phyloP scores from a whole-genome alignment of 2,797 vertebrate species.

The Amazonetta brasiliensis region DNA sequence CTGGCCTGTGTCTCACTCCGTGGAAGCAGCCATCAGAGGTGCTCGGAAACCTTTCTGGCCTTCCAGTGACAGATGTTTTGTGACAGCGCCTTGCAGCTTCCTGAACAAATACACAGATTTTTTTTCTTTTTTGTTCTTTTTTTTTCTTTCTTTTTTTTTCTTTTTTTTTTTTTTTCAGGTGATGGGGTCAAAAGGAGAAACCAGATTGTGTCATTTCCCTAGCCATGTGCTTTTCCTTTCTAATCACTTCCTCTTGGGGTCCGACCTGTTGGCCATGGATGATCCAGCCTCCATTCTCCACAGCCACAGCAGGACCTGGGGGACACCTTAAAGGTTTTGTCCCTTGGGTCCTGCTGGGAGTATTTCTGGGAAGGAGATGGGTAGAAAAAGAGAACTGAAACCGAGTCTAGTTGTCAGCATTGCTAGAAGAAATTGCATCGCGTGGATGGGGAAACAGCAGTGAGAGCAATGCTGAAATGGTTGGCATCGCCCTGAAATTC shows the following conservation, averaged over 20 bases:
- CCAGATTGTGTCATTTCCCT: background rate
- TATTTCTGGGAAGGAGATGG: background rate
- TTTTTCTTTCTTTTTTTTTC: too few relatives aligned
- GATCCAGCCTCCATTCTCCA: fast-evolving
- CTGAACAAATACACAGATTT: background rate
- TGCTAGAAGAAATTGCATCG: background rate
- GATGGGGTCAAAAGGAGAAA: background rate
- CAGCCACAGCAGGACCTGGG: background rate
- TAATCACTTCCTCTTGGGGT: background rate
- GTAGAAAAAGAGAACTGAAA: background rate
- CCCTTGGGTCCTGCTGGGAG: background rate
- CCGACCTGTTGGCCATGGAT: fast-evolving
- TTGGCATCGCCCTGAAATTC: background rate
- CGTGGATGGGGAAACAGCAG: fast-evolving
- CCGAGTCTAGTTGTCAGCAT: background rate
- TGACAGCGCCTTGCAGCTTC: background rate
- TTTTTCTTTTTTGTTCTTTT: too few relatives aligned
- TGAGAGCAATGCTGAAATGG: background rate
- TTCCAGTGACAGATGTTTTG: background rate
- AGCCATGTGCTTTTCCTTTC: background rate
- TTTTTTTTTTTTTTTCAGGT: background rate
- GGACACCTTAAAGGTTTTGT: background rate
- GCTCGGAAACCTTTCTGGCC: background rate
- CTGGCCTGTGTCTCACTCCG: background rate
- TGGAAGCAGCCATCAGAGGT: background rate